These are phyloP conservation scores for Ctenopoma multispine DNA, from an alignment of 2,797 vertebrate genomes.

Conservation along the genomic window DNA sequence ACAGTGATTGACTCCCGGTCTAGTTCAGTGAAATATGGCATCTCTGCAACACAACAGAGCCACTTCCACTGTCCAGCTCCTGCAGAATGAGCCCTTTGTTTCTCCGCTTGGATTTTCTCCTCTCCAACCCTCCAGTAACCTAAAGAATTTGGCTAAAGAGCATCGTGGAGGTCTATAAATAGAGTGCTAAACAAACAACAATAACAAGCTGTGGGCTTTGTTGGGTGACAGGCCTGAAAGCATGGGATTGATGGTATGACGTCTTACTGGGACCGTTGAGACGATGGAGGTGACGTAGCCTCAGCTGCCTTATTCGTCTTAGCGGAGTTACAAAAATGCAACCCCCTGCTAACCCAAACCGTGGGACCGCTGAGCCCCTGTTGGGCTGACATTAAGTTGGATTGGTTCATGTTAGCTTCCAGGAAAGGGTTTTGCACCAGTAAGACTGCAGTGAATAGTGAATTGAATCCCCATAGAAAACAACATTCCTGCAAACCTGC, in stretches of 20 bases:
- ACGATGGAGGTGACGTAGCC: constrained; percentile 56
- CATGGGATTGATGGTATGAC: constrained; percentile 57
- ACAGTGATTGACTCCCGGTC: constrained; percentile 36
- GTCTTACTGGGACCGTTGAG: constrained; percentile 44
- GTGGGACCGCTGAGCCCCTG: constrained; percentile 64
- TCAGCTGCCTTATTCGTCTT: constrained; percentile 64
- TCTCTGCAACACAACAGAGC: constrained; percentile 58
- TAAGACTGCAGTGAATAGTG: constrained; percentile 75
- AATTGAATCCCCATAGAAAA: constrained; percentile 77
- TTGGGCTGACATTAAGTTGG: constrained; percentile 74
- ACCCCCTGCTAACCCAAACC: constrained; percentile 54
- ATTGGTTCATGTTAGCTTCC: constrained; percentile 72
- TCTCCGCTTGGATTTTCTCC: constrained; percentile 63
- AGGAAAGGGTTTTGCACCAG: constrained; percentile 73
- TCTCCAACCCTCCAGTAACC: constrained; percentile 64
- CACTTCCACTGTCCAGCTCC: constrained; percentile 64
- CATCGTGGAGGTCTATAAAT: constrained; percentile 74
- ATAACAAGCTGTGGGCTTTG: constrained; percentile 66
- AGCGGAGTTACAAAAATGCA: constrained; percentile 54
- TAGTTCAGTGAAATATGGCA: constrained; percentile 56
- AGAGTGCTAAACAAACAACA: constrained; percentile 74
- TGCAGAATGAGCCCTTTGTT: constrained; percentile 78
- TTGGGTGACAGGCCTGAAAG: constrained; percentile 59
- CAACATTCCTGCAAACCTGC: constrained; percentile 71
- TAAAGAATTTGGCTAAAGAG: constrained; percentile 76